A percentile compares a stretch with the other conserved stretches of the same genome.
phyloP scores from a whole-genome alignment of 2,888 invertebrate species.

The Clunio marinus region DNA sequence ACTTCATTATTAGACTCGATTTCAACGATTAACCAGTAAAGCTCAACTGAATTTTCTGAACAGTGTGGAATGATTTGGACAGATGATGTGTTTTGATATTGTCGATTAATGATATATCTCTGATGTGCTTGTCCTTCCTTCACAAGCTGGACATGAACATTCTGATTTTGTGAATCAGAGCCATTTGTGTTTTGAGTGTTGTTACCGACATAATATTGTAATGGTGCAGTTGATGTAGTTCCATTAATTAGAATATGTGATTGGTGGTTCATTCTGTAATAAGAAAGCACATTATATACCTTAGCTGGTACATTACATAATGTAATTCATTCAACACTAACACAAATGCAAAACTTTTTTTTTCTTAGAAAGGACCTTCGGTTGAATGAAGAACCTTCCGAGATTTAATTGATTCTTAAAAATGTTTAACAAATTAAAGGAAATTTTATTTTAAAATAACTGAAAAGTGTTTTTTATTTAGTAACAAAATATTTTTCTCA shows the following conservation, averaged over 20 bases:
- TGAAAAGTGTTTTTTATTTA: no score
- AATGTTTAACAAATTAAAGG: no score
- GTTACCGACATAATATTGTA: constrained; percentile 6
- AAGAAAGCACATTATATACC: not conserved
- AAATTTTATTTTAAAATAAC: no score
- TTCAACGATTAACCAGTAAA: constrained; percentile 38
- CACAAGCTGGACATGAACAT: constrained; percentile 19
- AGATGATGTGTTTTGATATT: not conserved
- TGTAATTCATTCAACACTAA: not conserved
- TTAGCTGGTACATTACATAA: not conserved
- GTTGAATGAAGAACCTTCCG: not conserved
- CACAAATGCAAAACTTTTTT: not conserved
- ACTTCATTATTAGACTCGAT: constrained; percentile 29
- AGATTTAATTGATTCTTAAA: no score
- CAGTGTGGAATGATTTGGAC: not conserved
- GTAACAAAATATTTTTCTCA: no score
- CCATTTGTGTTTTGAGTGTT: not conserved
- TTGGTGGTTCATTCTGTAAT: not conserved
- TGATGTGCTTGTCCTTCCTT: constrained; percentile 20
- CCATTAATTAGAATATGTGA: not conserved
- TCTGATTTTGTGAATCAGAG: not conserved
- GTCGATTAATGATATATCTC: constrained; percentile 1
- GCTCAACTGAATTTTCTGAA: not conserved
- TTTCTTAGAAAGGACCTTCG: not conserved
- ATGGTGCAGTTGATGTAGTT: not conserved